Conservation (phyloP, 2,888 invertebrate species). For the Meganola albula region DNA sequence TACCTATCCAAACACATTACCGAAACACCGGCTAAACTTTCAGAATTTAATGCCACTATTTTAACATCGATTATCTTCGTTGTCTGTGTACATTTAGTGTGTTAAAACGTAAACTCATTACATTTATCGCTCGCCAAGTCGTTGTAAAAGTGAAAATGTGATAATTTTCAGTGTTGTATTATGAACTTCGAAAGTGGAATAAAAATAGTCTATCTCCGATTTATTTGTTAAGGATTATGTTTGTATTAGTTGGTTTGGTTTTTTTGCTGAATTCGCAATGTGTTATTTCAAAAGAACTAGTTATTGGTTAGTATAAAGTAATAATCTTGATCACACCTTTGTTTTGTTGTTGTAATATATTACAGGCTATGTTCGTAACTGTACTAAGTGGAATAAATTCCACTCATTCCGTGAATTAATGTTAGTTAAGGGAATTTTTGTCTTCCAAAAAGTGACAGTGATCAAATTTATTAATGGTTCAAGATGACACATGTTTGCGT, state of each 20-base stretch:
- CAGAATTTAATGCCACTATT: constrained; percentile 49
- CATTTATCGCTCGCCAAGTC: constrained; percentile 27
- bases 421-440: no score
- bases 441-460: no score
- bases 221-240: constrained; percentile 29
- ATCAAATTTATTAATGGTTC: no score
- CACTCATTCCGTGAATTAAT: no score
- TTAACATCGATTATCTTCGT: no score
- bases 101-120: constrained; percentile 36
- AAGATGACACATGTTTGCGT: no score
- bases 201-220: constrained; percentile 16
- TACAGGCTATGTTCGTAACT: no score
- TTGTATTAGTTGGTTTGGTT: constrained; percentile 34
- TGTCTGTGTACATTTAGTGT: no score
- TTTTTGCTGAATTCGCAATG: constrained; percentile 36
- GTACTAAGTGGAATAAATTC: no score
- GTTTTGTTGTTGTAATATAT: no score
- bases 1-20: constrained; percentile 66
- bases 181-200: constrained; percentile 11
- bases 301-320: constrained; percentile 45
- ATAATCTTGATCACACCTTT: no score
- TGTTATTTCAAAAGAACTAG: constrained; percentile 28
- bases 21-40: constrained; percentile 42
- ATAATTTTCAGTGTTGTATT: constrained; percentile 7
- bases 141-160: constrained; percentile 3